phyloP scores from a whole-genome alignment of 1,140 invertebrate genomes.

The Bicyclus anynana region DNA sequence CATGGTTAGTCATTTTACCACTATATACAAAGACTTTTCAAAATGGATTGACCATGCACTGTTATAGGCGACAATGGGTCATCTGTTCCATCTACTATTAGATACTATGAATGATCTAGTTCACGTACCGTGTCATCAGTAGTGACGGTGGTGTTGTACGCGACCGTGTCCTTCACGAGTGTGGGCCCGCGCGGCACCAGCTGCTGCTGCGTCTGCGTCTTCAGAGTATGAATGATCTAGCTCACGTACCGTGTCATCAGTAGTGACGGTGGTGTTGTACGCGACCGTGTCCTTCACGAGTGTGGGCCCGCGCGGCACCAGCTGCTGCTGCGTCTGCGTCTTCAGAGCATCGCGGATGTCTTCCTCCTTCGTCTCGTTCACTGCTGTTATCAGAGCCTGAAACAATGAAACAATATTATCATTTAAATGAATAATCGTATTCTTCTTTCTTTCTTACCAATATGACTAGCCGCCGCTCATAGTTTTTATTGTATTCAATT shows the following conservation, averaged over 20 bases:
- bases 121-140: conserved; percentile 90
- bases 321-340: conserved; percentile 78
- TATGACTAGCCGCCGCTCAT: no score
- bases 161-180: conserved; percentile 86
- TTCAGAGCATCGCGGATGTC: conserved; percentile 84
- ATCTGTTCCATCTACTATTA: no score
- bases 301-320: conserved; percentile 81
- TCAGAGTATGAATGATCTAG: background rate
- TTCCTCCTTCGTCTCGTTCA: conserved; percentile 82
- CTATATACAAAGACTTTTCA: no score
- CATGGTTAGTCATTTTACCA: no score
- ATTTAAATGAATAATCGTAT: background rate
- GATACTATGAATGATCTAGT: no score
- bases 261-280: conserved; percentile 88
- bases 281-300: conserved; percentile 87
- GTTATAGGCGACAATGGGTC: no score
- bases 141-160: conserved; percentile 87
- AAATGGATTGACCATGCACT: no score
- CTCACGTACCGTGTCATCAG: conserved; percentile 83
- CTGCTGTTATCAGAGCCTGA: conserved; percentile 85
- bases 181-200: conserved; percentile 81
- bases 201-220: conserved; percentile 75
- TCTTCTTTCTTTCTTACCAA: no score
- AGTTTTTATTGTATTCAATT: no score
- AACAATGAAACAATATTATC: conserved; percentile 46